Percentiles rank a stretch among this genome's conserved stretches.
These are phyloP conservation scores for Mungos mungo DNA, from an alignment of 2,113 vertebrate genomes.

Conservation along the genomic window DNA sequence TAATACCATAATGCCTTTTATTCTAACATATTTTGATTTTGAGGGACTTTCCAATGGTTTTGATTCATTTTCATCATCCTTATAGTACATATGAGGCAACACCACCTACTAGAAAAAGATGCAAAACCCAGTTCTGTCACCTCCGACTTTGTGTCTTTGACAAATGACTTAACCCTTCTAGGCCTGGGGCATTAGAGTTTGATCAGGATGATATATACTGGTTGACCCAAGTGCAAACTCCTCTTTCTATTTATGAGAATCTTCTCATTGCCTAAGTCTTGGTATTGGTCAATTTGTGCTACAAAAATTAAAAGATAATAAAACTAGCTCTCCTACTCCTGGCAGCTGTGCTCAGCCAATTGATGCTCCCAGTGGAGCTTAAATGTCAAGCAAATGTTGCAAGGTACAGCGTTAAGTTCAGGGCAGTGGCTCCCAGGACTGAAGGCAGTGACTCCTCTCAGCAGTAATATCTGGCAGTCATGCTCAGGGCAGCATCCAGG, in stretches of 20 bases:
- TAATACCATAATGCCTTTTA: neutral
- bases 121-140: neutral
- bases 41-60: neutral
- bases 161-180: neutral
- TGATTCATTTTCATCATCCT: neutral
- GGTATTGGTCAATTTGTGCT: neutral
- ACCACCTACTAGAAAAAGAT: neutral
- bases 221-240: neutral
- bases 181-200: neutral
- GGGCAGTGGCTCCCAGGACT: neutral
- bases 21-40: neutral
- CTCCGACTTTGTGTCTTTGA: constrained; percentile 8
- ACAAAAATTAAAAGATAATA: neutral
- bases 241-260: neutral
- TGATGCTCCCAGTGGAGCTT: neutral
- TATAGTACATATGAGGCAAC: neutral
- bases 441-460: neutral
- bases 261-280: neutral
- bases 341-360: neutral
- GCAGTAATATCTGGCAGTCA: neutral
- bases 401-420: neutral
- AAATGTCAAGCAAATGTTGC: neutral
- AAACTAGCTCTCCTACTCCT: neutral
- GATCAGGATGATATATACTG: neutral
- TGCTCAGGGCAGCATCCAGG: neutral